Conservation (phyloP, 2,888 invertebrate genomes). For the Macaria notata region DNA sequence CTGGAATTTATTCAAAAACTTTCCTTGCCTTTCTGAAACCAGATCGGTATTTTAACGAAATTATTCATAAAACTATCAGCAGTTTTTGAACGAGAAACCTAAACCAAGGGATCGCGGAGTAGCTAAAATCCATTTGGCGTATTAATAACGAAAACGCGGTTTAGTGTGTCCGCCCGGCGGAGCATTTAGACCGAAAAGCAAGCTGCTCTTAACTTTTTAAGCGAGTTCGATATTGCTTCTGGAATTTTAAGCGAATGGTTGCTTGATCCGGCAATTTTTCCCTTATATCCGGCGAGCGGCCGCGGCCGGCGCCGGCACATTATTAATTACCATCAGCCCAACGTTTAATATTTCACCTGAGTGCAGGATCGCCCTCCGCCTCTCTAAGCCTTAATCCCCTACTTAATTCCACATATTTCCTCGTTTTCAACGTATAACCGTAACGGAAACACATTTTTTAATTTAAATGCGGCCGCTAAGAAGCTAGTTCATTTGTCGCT, state of each 20-base stretch:
- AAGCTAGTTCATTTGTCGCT: constrained; percentile 6
- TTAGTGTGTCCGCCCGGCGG: constrained; percentile 30
- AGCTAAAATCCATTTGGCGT: no score
- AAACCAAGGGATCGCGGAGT: no score
- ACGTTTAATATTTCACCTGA: constrained; percentile 75
- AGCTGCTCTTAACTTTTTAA: constrained; percentile 44
- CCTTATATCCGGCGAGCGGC: constrained; percentile 64
- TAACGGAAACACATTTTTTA: constrained; percentile 55
- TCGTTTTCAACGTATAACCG: constrained; percentile 59
- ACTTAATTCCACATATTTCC: constrained; percentile 71
- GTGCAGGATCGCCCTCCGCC: constrained; percentile 64
- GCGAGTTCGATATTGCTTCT: constrained; percentile 55
- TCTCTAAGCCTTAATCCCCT: constrained; percentile 60
- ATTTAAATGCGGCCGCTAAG: constrained; percentile 47
- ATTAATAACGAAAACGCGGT: constrained; percentile 49
- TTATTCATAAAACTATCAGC: no score
- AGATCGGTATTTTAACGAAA: no score
- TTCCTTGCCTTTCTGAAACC: no score
- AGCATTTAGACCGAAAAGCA: constrained; percentile 47
- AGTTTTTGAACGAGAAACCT: no score
- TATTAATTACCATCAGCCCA: constrained; percentile 75
- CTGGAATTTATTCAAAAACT: no score
- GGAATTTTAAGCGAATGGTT: constrained; percentile 58
- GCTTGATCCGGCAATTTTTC: constrained; percentile 74
- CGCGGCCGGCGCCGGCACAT: constrained; percentile 59